phyloP scores from a whole-genome alignment of 2,888 invertebrate species.

The Campoletis raptor region DNA sequence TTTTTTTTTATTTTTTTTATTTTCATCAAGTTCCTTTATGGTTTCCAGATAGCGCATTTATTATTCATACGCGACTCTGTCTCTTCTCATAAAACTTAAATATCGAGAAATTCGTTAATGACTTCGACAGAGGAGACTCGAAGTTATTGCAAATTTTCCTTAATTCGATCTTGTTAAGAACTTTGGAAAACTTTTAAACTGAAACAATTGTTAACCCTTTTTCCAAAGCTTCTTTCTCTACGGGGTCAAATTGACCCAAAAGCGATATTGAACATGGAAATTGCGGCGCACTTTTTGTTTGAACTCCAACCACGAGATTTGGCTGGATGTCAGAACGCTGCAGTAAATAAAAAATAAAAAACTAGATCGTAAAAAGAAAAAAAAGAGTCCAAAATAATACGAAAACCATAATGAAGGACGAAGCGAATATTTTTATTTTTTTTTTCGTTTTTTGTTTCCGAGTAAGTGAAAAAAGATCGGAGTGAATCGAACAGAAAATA shows the following conservation, averaged over 20 bases:
- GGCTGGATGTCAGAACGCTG: too few relatives aligned
- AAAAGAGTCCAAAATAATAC: not conserved
- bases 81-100: not conserved
- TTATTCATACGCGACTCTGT: not conserved
- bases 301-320: too few relatives aligned
- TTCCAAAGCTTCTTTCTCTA: too few relatives aligned
- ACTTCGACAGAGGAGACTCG: not conserved
- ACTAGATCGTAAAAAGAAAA: not conserved
- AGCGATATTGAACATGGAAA: too few relatives aligned
- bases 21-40: not conserved
- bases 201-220: too few relatives aligned
- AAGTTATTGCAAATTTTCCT: not conserved
- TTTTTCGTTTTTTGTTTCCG: not conserved
- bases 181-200: not conserved
- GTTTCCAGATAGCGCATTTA: not conserved
- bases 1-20: too few relatives aligned
- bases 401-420: too few relatives aligned
- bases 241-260: too few relatives aligned
- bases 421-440: not conserved
- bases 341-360: too few relatives aligned
- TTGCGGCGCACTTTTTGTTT: too few relatives aligned
- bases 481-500: slow-evolving; percentile 11
- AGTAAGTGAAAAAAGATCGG: not conserved
- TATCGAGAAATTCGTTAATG: not conserved
- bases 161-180: not conserved